Percentiles rank a stretch among this genome's conserved stretches.
Evolutionary conservation across 2,797 vertebrate species (phyloP).

Genomic region (Eremophila alpestris): DNA sequence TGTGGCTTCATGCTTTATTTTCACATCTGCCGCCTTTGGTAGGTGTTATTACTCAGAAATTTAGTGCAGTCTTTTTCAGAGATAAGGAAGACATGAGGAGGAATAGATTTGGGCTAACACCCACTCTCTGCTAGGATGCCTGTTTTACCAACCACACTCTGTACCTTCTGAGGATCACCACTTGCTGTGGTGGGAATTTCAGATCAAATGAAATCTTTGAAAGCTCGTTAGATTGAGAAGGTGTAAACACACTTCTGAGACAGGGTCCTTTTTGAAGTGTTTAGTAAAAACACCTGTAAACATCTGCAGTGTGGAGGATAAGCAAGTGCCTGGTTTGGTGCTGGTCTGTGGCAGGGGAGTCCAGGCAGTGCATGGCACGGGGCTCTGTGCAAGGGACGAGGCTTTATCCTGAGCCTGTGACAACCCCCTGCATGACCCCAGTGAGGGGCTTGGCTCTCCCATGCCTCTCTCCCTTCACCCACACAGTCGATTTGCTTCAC

Average conservation of each 20-base stretch:
- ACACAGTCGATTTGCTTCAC: not conserved
- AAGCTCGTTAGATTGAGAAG: not conserved
- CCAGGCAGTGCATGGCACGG: not conserved
- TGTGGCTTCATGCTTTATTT: not conserved
- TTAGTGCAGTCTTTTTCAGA: not conserved
- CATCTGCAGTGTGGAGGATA: not conserved
- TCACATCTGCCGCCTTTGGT: not conserved
- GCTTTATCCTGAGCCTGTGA: not conserved
- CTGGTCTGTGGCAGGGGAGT: not conserved
- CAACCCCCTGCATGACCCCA: not conserved
- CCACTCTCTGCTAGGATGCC: not conserved
- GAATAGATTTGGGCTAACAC: not conserved
- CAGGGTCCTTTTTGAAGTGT: not conserved
- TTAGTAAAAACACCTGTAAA: not conserved
- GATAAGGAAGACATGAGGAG: not conserved
- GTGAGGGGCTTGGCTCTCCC: not conserved
- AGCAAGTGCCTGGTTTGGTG: not conserved
- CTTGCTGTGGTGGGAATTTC: not conserved
- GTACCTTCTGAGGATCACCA: not conserved
- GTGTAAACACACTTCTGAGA: not conserved
- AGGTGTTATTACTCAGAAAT: not conserved
- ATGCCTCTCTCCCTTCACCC: not conserved
- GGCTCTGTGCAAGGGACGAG: not conserved
- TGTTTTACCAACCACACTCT: not conserved
- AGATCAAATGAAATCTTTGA: slow-evolving; percentile 1